A percentile compares a stretch with the other conserved stretches of the same genome.
phyloP scores from a whole-genome alignment of 2,888 invertebrate genomes.

The Cataglyphis livida region DNA sequence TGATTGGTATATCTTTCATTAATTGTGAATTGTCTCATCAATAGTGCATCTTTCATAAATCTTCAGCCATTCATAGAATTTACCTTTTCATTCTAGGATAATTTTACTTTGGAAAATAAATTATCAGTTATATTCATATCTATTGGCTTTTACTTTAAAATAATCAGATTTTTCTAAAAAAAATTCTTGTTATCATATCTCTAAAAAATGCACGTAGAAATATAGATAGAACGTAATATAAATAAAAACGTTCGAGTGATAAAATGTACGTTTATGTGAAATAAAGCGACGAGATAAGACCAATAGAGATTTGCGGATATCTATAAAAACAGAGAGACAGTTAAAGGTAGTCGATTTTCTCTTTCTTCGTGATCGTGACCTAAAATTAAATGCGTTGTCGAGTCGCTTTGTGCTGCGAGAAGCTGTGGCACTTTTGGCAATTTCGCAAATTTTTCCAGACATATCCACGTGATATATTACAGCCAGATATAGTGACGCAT shows the following conservation, averaged over 20 bases:
- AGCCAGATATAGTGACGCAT: slow-evolving; percentile 43
- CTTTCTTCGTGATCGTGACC: slow-evolving; percentile 41
- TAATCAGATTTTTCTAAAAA: neutral
- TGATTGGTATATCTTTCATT: no score
- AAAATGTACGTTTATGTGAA: neutral
- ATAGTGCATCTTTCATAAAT: no score
- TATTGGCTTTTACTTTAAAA: neutral
- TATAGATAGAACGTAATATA: neutral
- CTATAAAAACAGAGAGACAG: neutral
- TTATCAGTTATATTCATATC: neutral
- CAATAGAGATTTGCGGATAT: neutral
- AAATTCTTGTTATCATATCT: neutral
- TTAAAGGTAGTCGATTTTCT: slow-evolving; percentile 24
- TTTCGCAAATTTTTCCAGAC: slow-evolving; percentile 75
- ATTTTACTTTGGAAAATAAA: neutral
- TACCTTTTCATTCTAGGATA: neutral
- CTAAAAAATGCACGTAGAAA: neutral
- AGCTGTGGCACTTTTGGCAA: slow-evolving; percentile 66
- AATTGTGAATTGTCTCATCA: no score
- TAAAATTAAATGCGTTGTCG: slow-evolving; percentile 46
- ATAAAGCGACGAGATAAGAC: neutral
- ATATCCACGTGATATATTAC: slow-evolving; percentile 51
- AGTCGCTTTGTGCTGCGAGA: slow-evolving; percentile 63
- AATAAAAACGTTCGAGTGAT: neutral
- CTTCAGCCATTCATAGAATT: no score